Base-by-base conservation (phyloP, 2,888 invertebrate genomes). In the Neelides folsomi region DNA sequence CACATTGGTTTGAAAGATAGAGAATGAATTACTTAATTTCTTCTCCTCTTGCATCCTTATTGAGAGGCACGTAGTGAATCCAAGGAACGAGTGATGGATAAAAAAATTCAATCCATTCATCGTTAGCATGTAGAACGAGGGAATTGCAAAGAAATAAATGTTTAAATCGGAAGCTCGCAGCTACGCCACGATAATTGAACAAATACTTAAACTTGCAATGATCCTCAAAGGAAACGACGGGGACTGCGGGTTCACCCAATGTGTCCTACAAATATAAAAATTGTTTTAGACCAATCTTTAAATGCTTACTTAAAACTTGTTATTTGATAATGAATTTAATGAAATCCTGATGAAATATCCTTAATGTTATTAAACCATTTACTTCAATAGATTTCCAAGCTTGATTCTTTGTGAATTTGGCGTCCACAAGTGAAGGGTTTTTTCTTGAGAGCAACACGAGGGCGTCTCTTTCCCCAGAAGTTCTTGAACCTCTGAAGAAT, bases 391-490 rank as follows among this genome's bases (percentile, higher is more conserved):
- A 93, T 72, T 88, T 94, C 94, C 94, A 97, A 0, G 94, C 95
- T 73, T 97, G 97, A 72, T 97, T 97, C 72, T 93, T 95, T 0
- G 95, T 97, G 68, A 94, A 97, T 60, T 83, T 80, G 1, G 95
- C 95, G 74, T 95, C 87, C 1, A 86, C 83, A 16, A 95, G 71
- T 2, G 84, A 75, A 1, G 88, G 83, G 19, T 76, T 69, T 50
- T 76, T 77, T 53, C 88, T 76, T 16, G 87, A 75, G n/a, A 95
- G 72, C 47, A 87, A 71, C 58, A 97, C 75, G 34, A 97, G 72
- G 20, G 86, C 78, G 72, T 97, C 97, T 57, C 97, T 76, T 71
- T 94, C 92, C 27, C 81, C 76, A 66, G 84, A 89, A 1, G 97
- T 97, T 60, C 97, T 78, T 1, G 95, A 97, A 1, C 97, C 95